Evolutionary conservation across 1,140 invertebrate species (phyloP).

Genomic region (Drosophila arizonae): DNA sequence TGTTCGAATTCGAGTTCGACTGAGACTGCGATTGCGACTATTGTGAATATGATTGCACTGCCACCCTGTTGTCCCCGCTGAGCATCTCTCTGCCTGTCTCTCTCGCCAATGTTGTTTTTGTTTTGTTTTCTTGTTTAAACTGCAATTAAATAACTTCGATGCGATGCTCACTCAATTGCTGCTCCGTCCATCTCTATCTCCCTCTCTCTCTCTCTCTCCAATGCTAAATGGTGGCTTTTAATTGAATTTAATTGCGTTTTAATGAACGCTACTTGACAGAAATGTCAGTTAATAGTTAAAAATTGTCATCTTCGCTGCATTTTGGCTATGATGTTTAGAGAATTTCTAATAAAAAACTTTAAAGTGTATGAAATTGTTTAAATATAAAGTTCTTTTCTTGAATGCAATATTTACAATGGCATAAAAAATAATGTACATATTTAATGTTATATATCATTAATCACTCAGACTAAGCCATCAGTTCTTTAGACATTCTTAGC

Average conservation of each 20-base stretch:
- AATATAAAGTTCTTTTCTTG: too few species aligned
- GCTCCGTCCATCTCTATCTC: not conserved
- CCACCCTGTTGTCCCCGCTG: not conserved
- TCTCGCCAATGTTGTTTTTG: slow-evolving; percentile 9
- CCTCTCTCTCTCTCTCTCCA: not conserved
- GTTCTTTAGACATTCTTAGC: not conserved
- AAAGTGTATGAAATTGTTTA: too few species aligned
- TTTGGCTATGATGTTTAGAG: slow-evolving; percentile 58
- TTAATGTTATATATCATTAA: not conserved
- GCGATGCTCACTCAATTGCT: slow-evolving; percentile 37
- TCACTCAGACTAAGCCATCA: not conserved
- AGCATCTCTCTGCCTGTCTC: not conserved
- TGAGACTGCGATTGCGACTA: slow-evolving; percentile 6
- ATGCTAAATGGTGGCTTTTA: slow-evolving; percentile 43
- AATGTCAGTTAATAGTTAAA: slow-evolving; percentile 35
- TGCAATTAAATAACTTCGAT: slow-evolving; percentile 30
- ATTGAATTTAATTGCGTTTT: slow-evolving; percentile 77
- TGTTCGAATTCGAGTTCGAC: slow-evolving; percentile 11
- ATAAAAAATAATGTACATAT: not conserved
- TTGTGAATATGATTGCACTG: slow-evolving; percentile 6
- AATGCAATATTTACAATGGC: too few species aligned
- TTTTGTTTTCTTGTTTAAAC: slow-evolving; percentile 21
- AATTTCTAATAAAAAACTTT: too few species aligned
- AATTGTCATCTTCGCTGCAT: slow-evolving; percentile 55
- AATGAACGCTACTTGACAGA: slow-evolving; percentile 51